Conservation (phyloP, 2,797 vertebrate genomes). For the Holocentrus rufus region DNA sequence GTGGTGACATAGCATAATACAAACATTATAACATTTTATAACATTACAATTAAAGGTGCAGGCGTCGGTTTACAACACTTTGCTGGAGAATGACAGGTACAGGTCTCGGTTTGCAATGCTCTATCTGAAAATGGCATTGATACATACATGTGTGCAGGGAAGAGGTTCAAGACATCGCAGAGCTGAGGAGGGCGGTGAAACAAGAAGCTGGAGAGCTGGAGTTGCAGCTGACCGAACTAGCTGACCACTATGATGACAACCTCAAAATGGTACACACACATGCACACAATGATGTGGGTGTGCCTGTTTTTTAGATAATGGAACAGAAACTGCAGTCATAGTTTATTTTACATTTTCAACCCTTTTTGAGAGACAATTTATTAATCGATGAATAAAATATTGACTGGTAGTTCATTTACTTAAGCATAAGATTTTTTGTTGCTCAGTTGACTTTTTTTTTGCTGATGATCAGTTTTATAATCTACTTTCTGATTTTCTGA, state of each 20-base stretch:
- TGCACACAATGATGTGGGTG: neutral
- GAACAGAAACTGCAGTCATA: neutral
- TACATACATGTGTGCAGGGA: slow-evolving; percentile 57
- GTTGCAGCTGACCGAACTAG: slow-evolving; percentile 74
- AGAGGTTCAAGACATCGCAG: slow-evolving; percentile 67
- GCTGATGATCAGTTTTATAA: slow-evolving; percentile 1
- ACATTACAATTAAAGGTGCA: no score
- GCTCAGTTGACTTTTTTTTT: neutral
- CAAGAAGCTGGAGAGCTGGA: slow-evolving; percentile 75
- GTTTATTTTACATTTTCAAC: no score
- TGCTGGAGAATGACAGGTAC: slow-evolving; percentile 12
- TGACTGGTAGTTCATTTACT: no score
- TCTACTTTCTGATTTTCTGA: neutral
- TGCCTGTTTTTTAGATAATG: neutral
- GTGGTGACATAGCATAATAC: no score
- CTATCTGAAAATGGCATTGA: no score
- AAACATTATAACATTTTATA: no score
- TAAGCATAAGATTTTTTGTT: no score
- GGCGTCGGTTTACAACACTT: neutral
- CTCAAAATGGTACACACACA: slow-evolving; percentile 73
- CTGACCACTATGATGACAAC: slow-evolving; percentile 72
- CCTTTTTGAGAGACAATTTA: no score
- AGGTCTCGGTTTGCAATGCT: slow-evolving; percentile 63
- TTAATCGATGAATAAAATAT: no score
- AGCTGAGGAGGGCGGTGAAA: slow-evolving; percentile 76